Evolutionary conservation across 2,888 invertebrate genomes (phyloP), one percentile per base, ranked within the genome.

Genomic region (Fragum sueziense): DNA sequence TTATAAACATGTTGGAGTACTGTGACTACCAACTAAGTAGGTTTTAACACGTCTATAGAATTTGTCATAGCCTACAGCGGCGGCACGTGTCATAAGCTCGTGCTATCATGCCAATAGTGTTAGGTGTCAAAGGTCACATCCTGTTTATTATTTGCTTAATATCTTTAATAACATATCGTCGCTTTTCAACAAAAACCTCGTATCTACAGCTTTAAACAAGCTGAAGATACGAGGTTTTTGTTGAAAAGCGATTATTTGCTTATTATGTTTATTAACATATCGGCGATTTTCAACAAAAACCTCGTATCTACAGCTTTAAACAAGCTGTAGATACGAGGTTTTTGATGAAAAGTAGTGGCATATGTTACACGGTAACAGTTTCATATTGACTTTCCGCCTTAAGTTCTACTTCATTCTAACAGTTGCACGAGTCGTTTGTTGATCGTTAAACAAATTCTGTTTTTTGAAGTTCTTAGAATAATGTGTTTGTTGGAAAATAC

Each of bases 91-190:
- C 57, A 57, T 57, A 29, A 29, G 25, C 57, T 29, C 27, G 57
- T 57, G 57, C 57, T 57, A 57, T 57, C 27, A 57, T 57, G 57
- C 29, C 57, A 57, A 47, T 47, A 57, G 25, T 17, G 57, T 25
- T 29, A 57, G 29, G 57, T 57, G 57, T 57, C 57, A 57, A 25
- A 57, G 25, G 29, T 29, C 57, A 57, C 29, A 27, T 57, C 57
- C 57, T 25, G 57, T 57, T 17, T 57, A 57, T 57, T 27, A 27
- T 57, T 57, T 25, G 27, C 17, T 29, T 57, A 57, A 27, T 57
- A 9, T 9, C 7, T 29, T 29, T 11, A 57, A 57, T 57, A 57
- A 57, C 27, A 57, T 57, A 57, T 57, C 27, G 25, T 57, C 9
- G 7, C 57, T 2, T 29, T 57, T 27, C 29, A 29, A 27, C 9